phyloP scores from a whole-genome alignment of 2,888 invertebrate genomes.

The Neuroscelio doddi region DNA sequence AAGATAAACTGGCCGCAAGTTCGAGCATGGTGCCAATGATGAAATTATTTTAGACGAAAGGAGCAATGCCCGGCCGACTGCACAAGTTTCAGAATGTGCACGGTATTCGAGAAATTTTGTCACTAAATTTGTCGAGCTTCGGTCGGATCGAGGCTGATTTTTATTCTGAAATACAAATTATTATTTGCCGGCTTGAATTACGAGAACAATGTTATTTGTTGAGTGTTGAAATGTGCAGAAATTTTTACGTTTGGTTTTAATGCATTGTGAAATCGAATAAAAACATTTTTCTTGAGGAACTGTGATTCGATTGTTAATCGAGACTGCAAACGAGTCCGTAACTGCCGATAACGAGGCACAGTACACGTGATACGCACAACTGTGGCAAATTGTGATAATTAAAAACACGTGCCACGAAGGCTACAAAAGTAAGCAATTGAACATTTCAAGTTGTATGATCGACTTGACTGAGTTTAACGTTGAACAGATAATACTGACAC shows the following conservation, averaged over 20 bases:
- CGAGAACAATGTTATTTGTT: not conserved
- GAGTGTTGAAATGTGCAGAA: not conserved
- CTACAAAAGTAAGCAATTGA: conserved; percentile 21
- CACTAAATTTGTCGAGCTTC: conserved; percentile 26
- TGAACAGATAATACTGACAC: no score
- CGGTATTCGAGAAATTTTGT: conserved; percentile 38
- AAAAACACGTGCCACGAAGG: conserved; percentile 38
- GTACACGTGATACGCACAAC: conserved; percentile 35
- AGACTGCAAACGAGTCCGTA: conserved; percentile 25
- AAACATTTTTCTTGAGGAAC: no score
- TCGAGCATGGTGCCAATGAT: conserved; percentile 37
- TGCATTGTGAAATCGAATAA: no score
- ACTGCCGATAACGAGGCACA: conserved; percentile 28
- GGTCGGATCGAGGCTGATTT: conserved; percentile 27
- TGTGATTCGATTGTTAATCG: not conserved
- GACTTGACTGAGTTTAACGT: no score
- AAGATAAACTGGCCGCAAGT: conserved; percentile 8
- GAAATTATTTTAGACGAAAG: conserved; percentile 45
- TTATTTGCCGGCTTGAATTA: no score
- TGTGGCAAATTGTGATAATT: conserved; percentile 41
- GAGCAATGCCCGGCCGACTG: conserved; percentile 45
- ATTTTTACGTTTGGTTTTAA: no score
- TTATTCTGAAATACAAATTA: conserved; percentile 1
- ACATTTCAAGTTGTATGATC: no score
- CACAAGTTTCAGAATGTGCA: conserved; percentile 36